Conservation (phyloP, 2,888 invertebrate genomes). For the Diaperis boleti region DNA sequence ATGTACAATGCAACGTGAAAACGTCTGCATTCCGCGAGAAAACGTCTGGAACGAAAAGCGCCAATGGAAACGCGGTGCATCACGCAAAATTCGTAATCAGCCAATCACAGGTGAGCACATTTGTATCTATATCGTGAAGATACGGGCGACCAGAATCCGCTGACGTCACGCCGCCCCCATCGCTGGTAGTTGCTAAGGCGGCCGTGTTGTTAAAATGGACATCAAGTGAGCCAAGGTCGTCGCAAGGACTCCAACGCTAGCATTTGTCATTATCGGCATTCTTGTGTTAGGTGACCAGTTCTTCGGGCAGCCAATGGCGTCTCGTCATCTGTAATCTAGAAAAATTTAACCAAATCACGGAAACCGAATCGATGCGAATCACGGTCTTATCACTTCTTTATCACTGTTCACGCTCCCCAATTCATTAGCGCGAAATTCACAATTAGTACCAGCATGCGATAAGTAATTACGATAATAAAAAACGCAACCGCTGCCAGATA, state of each 20-base stretch:
- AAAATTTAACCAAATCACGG: conserved; percentile 21
- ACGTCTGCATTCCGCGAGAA: conserved; percentile 50
- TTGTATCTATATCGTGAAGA: neutral
- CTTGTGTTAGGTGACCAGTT: conserved; percentile 47
- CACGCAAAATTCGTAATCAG: too few species aligned
- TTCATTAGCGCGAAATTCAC: conserved; percentile 10
- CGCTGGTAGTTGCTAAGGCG: conserved; percentile 52
- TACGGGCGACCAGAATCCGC: conserved; percentile 47
- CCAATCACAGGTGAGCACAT: too few species aligned
- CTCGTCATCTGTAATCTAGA: conserved; percentile 16
- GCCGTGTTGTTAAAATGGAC: conserved; percentile 51
- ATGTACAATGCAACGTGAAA: conserved; percentile 57
- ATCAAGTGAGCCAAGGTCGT: conserved; percentile 55
- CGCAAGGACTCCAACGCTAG: conserved; percentile 53
- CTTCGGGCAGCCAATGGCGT: conserved; percentile 37
- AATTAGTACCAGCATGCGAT: conserved; percentile 21
- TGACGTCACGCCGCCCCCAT: conserved; percentile 59
- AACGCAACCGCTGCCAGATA: conserved; percentile 11
- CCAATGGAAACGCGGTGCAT: conserved; percentile 4
- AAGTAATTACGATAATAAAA: conserved; percentile 18
- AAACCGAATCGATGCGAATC: too few species aligned
- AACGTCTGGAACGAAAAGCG: conserved; percentile 39
- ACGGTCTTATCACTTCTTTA: too few species aligned
- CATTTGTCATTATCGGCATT: conserved; percentile 52
- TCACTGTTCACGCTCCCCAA: conserved; percentile 16